phyloP scores from a whole-genome alignment of 2,113 vertebrate genomes.

The Nyctibius bracteatus region DNA sequence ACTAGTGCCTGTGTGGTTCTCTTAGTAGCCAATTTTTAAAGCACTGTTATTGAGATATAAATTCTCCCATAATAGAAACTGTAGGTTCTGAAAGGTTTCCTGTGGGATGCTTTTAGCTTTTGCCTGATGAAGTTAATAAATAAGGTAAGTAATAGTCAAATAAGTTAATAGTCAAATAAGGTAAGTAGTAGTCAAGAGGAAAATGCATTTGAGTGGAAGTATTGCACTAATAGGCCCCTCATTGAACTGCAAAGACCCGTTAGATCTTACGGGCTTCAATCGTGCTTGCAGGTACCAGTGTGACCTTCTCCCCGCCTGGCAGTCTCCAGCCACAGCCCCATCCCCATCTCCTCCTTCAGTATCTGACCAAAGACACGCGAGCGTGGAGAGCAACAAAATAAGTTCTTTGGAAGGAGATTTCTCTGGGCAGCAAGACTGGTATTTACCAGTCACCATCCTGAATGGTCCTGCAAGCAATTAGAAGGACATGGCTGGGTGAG shows the following conservation, averaged over 20 bases:
- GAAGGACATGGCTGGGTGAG: not conserved
- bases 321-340: not conserved
- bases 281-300: not conserved
- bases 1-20: not conserved
- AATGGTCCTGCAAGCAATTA: not conserved
- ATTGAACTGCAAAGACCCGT: not conserved
- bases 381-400: not conserved
- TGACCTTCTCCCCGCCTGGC: not conserved
- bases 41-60: not conserved
- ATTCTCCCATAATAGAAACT: not conserved
- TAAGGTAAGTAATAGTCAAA: not conserved
- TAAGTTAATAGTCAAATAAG: no score
- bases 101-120: not conserved
- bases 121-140: not conserved
- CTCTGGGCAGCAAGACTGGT: not conserved
- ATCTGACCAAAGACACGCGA: not conserved
- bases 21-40: not conserved
- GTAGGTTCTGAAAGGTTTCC: slow-evolving; percentile 1
- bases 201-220: not conserved
- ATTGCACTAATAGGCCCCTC: not conserved
- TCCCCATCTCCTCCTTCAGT: not conserved
- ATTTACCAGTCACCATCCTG: not conserved
- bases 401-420: not conserved
- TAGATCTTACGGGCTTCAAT: not conserved
- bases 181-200: not conserved